Evolutionary conservation across 2,888 invertebrate species (phyloP).

Genomic region (Tortricodes alternella): DNA sequence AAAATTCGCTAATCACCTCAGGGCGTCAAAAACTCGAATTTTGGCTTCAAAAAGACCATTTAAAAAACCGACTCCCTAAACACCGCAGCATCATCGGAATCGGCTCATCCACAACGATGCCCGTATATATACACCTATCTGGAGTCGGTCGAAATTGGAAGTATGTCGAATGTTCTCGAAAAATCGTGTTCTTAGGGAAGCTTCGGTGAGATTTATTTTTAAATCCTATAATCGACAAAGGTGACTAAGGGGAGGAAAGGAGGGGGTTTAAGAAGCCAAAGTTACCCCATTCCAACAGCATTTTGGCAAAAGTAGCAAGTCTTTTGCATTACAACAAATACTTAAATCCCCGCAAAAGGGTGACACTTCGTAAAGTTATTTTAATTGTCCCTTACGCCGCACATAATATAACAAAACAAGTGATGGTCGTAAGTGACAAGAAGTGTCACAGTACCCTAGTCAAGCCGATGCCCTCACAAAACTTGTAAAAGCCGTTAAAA

Average conservation of each 20-base stretch:
- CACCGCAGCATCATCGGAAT: not conserved
- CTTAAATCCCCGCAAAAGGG: no score
- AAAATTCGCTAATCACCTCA: slow-evolving; percentile 40
- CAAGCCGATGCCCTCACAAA: slow-evolving; percentile 16
- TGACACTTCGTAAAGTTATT: no score
- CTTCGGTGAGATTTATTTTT: slow-evolving; percentile 41
- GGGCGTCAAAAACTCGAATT: slow-evolving; percentile 27
- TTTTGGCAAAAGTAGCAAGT: no score
- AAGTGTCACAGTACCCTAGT: slow-evolving; percentile 28
- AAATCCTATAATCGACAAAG: slow-evolving; percentile 25
- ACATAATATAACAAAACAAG: not conserved
- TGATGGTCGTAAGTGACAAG: no score
- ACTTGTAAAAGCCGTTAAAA: slow-evolving; percentile 17
- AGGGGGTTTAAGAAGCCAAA: no score
- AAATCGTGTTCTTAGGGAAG: slow-evolving; percentile 44
- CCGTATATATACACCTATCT: not conserved
- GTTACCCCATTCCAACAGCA: no score
- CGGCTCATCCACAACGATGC: not conserved
- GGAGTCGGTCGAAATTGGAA: slow-evolving; percentile 36
- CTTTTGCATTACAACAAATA: no score
- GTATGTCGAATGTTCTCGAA: slow-evolving; percentile 38
- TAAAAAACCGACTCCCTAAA: slow-evolving; percentile 17
- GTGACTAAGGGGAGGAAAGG: no score
- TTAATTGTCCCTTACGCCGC: no score
- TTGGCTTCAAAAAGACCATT: slow-evolving; percentile 29